Evolutionary conservation across 92 coral and sea anemone genomes (phyloP), one percentile per base, ranked within the genome.

Genomic region (Porites rus): DNA sequence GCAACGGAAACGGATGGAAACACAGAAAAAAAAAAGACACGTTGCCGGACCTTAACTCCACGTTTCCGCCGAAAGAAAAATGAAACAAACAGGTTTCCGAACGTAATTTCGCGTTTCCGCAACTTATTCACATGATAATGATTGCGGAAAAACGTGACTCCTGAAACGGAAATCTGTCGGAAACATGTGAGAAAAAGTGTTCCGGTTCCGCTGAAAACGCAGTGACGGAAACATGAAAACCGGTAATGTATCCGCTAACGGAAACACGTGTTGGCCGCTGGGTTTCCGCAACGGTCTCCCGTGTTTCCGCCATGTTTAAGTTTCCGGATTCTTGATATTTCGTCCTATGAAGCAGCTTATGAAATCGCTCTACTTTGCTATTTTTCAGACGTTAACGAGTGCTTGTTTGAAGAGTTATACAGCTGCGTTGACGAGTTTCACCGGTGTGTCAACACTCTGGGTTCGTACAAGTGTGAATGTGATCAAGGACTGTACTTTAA

Each of bases 281-380:
- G 2, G 51, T 82, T 82, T 75, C 74, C 86, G 86, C 69, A 82
- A 70, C 78, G 78, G 77, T 50, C 18, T 10, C 56, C 11, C 61
- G 24, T 71, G 78, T 70, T 82, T 82, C 86, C 70, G 66, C 53
- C 7, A 71, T 16, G 66, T 68, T 51, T 51, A 65, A 76, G 86
- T 70, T 22, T 22, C 54, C 86, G 69, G 18, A 82, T 51, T 50
- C 50, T 63, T 24, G 22, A 18, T 12, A 52, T 82, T 82, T 82
- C 78, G 78, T 65, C 78, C 86, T 82, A n/a, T n/a, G n/a, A n/a
- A n/a, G n/a, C n/a, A n/a, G n/a, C n/a, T n/a, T n/a, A n/a, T n/a
- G n/a, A n/a, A n/a, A n/a, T n/a, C n/a, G n/a, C n/a, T n/a, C n/a
- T n/a, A n/a, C n/a, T n/a, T n/a, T n/a, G n/a, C n/a, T n/a, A n/a